Evolutionary conservation across 2,888 invertebrate genomes (phyloP).

Genomic region (Arctia plantaginis): DNA sequence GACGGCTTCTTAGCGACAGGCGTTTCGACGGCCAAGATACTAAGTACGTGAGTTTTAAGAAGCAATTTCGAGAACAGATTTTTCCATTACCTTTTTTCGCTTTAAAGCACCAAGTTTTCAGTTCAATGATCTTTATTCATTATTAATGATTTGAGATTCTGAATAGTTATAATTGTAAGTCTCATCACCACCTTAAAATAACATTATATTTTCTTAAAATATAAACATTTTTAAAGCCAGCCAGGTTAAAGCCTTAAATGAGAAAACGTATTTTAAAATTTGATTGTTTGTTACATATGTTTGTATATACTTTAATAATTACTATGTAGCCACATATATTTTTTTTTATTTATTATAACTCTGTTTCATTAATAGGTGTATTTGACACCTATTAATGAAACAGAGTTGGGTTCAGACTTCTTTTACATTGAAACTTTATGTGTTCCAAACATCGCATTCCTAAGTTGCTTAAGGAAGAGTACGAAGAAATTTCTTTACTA

Average conservation of each 20-base stretch:
- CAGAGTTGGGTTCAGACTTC: no score
- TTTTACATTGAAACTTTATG: not conserved
- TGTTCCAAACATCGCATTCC: not conserved
- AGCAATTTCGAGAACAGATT: conserved; percentile 43
- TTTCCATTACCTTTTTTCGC: conserved; percentile 53
- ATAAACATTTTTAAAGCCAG: no score
- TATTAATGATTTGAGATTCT: no score
- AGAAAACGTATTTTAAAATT: no score
- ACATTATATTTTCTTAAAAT: no score
- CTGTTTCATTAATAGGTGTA: not conserved
- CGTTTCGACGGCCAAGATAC: conserved; percentile 69
- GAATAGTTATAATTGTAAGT: no score
- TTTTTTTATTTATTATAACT: no score
- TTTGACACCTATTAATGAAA: not conserved
- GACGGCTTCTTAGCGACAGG: conserved; percentile 77
- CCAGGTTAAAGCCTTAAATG: no score
- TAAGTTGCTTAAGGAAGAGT: not conserved
- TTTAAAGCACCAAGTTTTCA: conserved; percentile 23
- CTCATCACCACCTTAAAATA: no score
- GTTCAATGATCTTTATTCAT: not conserved
- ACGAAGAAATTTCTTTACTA: not conserved
- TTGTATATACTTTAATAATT: no score
- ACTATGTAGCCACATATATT: no score
- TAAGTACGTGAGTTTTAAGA: conserved; percentile 71
- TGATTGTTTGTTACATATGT: no score